These are phyloP conservation scores for Colius striatus DNA, from an alignment of 2,113 vertebrate species.

Conservation along the genomic window DNA sequence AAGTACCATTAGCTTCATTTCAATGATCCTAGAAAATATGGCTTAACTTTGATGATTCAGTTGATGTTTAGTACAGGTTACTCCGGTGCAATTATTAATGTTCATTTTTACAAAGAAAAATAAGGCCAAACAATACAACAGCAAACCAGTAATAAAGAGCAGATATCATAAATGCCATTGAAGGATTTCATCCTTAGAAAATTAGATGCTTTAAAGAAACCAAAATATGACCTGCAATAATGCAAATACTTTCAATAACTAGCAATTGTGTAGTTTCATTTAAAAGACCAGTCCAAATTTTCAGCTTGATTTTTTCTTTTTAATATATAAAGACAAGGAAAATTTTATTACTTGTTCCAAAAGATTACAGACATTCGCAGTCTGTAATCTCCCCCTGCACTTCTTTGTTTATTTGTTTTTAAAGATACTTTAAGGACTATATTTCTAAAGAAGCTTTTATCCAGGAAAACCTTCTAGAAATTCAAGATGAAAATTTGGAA, in stretches of 20 bases:
- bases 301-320: background rate
- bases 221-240: background rate
- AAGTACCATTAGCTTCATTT: background rate
- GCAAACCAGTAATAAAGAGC: background rate
- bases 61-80: background rate
- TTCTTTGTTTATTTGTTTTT: background rate
- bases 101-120: background rate
- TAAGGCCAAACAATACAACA: background rate
- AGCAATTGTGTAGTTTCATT: background rate
- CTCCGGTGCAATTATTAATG: background rate
- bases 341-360: background rate
- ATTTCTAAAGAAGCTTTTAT: background rate
- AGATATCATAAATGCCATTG: background rate
- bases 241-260: background rate
- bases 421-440: background rate
- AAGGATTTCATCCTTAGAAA: background rate
- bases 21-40: background rate
- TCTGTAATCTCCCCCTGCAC: rapidly evolving
- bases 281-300: background rate
- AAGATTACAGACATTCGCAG: background rate
- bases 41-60: background rate
- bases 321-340: background rate
- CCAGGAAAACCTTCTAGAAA: background rate
- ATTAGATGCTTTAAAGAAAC: background rate
- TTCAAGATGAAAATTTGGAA: background rate